Evolutionary conservation across 1,140 invertebrate species (phyloP), one percentile per base, ranked within the genome.

Genomic region (Anthonomus grandis): DNA sequence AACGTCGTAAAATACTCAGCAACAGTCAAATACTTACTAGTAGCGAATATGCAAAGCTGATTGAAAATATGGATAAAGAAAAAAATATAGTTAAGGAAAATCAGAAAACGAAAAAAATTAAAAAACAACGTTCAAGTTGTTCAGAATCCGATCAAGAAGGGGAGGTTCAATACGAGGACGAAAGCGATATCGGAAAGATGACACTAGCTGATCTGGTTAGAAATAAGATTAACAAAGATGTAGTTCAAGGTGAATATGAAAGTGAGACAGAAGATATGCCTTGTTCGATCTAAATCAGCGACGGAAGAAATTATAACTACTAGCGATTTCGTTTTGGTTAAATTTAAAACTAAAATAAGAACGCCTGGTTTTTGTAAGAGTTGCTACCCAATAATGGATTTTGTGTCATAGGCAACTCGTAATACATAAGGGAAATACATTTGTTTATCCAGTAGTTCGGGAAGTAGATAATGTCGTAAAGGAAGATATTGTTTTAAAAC

Each of bases 1-100:
- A 41, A 41, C 38, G 38, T 41, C 38, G 38, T 18, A 41, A 41
- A n/a, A n/a, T n/a, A n/a, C n/a, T n/a, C n/a, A n/a, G n/a, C n/a
- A n/a, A n/a, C n/a, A n/a, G n/a, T n/a, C 10, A 18, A 31, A 31
- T 31, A 31, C 27, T 31, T 31, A 8, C 27, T 19, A 41, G 6
- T 19, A 15, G 22, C 17, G 38, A 41, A 41, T 41, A 41, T 41
- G 38, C 38, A 41, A 41, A 41, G 15, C 38, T 41, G n/a, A n/a
- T n/a, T n/a, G n/a, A n/a, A n/a, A n/a, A n/a, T n/a, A n/a, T n/a
- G n/a, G n/a, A n/a, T n/a, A n/a, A n/a, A n/a, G n/a, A n/a, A n/a
- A n/a, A n/a, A n/a, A n/a, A n/a, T n/a, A n/a, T n/a, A n/a, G n/a
- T 6, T 6, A 41, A 13, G 12, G 38, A 4, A 6, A 19, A 18